Evolutionary conservation across 2,113 vertebrate genomes (phyloP).

Genomic region (Sander vitreus): DNA sequence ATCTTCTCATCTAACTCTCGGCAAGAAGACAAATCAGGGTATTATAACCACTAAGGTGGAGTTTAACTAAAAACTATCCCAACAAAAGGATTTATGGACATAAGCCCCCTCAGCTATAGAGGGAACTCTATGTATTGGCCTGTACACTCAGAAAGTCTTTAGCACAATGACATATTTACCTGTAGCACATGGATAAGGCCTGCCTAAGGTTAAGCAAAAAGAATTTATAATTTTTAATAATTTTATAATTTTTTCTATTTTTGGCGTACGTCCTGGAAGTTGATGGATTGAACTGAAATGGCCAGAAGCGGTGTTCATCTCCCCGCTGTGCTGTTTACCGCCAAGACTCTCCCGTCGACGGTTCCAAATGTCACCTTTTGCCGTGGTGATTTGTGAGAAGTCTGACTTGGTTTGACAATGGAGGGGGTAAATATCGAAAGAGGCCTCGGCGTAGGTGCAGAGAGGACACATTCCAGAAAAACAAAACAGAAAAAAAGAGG

Average conservation of each 20-base stretch:
- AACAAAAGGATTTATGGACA: background rate
- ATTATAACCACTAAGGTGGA: background rate
- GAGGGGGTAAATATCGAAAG: constrained; percentile 52
- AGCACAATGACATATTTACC: constrained; percentile 30
- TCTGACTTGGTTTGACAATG: constrained; percentile 36
- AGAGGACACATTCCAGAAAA: constrained; percentile 37
- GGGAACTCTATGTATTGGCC: background rate
- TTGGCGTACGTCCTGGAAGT: constrained; percentile 58
- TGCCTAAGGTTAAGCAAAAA: constrained; percentile 19
- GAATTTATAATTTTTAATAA: too few species aligned
- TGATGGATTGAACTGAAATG: constrained; percentile 55
- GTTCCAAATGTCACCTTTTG: constrained; percentile 56
- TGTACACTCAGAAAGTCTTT: constrained; percentile 7
- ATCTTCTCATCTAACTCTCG: background rate
- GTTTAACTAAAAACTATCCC: constrained; percentile 2
- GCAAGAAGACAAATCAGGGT: background rate
- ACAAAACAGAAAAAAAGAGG: background rate
- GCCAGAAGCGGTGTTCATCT: constrained; percentile 34
- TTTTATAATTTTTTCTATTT: constrained; percentile 52
- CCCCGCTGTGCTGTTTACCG: constrained; percentile 31
- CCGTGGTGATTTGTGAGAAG: constrained; percentile 25
- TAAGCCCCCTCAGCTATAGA: background rate
- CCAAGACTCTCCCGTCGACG: background rate
- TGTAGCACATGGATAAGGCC: constrained; percentile 19
- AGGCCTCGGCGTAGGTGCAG: constrained; percentile 26